Evolutionary conservation across 2,797 vertebrate species (phyloP), one percentile per base, ranked within the genome.

Genomic region (Nothura maculosa): DNA sequence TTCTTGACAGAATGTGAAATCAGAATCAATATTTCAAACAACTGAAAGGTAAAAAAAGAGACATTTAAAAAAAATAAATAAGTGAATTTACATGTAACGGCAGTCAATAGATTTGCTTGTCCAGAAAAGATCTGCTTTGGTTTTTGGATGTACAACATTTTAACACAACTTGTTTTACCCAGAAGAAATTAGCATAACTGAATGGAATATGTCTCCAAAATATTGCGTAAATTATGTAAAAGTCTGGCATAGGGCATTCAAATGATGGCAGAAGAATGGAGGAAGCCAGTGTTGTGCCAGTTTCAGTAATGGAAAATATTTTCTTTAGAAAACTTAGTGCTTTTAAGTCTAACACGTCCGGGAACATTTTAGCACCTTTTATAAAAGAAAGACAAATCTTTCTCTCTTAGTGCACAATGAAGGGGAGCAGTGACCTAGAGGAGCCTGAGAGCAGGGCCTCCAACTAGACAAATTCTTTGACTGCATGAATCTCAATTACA

Each of bases 351-450:
- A 38, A 34, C 38, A 28, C 45, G n/a, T 19, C 17, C 50, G 45
- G 62, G 6, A 81, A 69, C 13, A 14, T 73, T 96, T 90, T 75
- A 94, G 19, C 63, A 63, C 47, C 12, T 30, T 70, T 81, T 60
- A 61, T 20, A 19, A 66, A 75, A 61, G 68, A 28, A 57, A 60
- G 27, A 74, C 60, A 18, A 1, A 2, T 14, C 78, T 58, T 79
- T 45, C 10, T 73, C 54, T 74, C 91, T 36, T 47, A 72, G 12
- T 6, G 48, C 25, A 42, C 8, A 42, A 38, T 5, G 1, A 2
- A 2, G 14, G 19, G 84, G 28, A 42, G 36, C 25, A 30, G 63
- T 68, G 91, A 76, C 40, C 21, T 12, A 64, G 36, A 90, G 22
- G 28, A 74, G 6, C 74, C 57, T 64, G 40, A 68, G 27, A 34